Evolutionary conservation across 2,797 vertebrate species (phyloP).

Genomic region (Acanthiza pusilla): DNA sequence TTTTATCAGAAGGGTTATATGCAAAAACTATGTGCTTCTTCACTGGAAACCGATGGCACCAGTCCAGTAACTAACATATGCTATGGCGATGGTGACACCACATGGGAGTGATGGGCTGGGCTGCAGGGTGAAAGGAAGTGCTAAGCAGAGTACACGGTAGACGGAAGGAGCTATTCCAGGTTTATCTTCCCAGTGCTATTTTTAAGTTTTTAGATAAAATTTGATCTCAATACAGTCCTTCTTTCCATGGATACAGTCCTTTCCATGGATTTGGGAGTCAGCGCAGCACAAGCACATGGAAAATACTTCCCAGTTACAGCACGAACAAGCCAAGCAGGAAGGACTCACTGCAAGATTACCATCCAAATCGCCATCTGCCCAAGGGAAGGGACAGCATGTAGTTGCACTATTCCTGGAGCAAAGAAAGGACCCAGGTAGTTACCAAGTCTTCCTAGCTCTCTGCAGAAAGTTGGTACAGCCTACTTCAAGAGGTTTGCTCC

Average conservation of each 20-base stretch:
- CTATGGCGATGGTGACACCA: constrained; percentile 11
- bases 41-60: constrained; percentile 65
- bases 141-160: neutral
- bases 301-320: neutral
- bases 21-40: constrained; percentile 63
- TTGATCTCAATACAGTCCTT: neutral
- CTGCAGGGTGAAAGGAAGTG: constrained; percentile 35
- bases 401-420: constrained; percentile 15
- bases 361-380: constrained; percentile 21
- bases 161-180: constrained; percentile 11
- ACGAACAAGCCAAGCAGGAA: constrained; percentile 2
- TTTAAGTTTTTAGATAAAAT: constrained; percentile 50
- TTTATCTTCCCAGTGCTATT: constrained; percentile 36
- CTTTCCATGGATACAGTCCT: neutral
- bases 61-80: constrained; percentile 65
- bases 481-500: neutral
- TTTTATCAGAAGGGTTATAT: constrained; percentile 66
- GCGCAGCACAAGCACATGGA: neutral
- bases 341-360: neutral
- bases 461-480: neutral
- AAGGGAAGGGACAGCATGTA: constrained; percentile 11
- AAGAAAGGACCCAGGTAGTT: neutral
- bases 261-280: neutral
- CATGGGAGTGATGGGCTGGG: constrained; percentile 34
- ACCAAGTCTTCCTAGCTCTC: neutral